These are phyloP conservation scores for Brachylomia viminalis DNA, from an alignment of 2,888 invertebrate species.

Conservation along the genomic window DNA sequence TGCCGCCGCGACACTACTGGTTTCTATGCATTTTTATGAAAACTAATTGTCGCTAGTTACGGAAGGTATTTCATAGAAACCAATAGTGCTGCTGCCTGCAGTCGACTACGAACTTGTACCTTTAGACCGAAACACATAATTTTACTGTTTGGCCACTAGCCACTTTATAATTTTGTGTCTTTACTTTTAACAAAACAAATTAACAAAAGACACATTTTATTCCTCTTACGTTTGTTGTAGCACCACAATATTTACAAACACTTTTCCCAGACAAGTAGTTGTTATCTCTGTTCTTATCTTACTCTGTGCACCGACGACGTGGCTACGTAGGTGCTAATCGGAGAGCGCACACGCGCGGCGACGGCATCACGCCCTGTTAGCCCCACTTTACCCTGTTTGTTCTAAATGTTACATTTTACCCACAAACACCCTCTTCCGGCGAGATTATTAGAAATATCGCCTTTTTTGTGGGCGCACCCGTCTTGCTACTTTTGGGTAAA, in stretches of 20 bases:
- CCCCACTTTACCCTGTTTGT: constrained; percentile 86
- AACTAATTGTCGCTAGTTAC: too few species aligned
- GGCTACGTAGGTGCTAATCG: constrained; percentile 86
- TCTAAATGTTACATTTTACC: constrained; percentile 85
- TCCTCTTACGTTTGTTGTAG: constrained; percentile 27
- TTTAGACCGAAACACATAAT: neutral
- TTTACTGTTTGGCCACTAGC: neutral
- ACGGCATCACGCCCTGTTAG: constrained; percentile 81
- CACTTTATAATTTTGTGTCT: neutral
- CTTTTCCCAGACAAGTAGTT: constrained; percentile 48
- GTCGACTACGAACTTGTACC: too few species aligned
- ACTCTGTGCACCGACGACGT: constrained; percentile 72
- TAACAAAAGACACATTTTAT: neutral
- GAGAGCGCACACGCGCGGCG: constrained; percentile 75
- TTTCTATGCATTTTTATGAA: too few species aligned
- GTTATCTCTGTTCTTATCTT: constrained; percentile 65
- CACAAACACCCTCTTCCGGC: constrained; percentile 87
- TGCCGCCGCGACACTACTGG: too few species aligned
- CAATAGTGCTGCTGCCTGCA: too few species aligned
- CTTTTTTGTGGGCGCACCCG: constrained; percentile 81
- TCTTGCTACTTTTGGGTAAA: constrained; percentile 76
- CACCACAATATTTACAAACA: constrained; percentile 55
- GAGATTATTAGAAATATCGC: constrained; percentile 85
- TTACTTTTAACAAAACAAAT: neutral
- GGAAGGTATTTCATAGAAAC: too few species aligned